These are phyloP conservation scores for Brenthis daphne DNA, from an alignment of 2,888 invertebrate genomes.

Conservation along the genomic window DNA sequence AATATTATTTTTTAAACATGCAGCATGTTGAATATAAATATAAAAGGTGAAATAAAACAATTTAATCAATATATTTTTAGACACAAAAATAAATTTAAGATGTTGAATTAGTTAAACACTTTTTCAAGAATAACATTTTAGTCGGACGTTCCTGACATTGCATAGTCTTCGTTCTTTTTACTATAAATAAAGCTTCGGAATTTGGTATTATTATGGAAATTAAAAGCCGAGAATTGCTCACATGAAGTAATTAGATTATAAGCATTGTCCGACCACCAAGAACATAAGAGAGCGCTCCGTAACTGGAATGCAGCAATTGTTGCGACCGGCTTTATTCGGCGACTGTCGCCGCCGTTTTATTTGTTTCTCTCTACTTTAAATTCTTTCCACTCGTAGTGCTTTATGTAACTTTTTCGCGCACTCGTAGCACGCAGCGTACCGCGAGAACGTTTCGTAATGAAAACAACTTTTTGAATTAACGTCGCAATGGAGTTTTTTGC, in stretches of 20 bases:
- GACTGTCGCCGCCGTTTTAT: slow-evolving; percentile 63
- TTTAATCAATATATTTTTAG: too few relatives aligned
- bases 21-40: too few relatives aligned
- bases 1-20: too few relatives aligned
- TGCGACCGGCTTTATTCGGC: slow-evolving; percentile 65
- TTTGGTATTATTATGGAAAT: slow-evolving; percentile 13
- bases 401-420: slow-evolving; percentile 65
- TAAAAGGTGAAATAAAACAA: too few relatives aligned
- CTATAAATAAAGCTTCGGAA: neutral
- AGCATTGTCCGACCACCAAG: slow-evolving; percentile 46
- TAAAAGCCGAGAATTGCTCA: slow-evolving; percentile 24
- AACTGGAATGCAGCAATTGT: slow-evolving; percentile 76
- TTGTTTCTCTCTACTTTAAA: slow-evolving; percentile 69
- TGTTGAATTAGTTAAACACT: too few relatives aligned
- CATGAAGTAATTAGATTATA: slow-evolving; percentile 33
- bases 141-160: too few relatives aligned
- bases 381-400: slow-evolving; percentile 68
- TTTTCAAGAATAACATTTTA: too few relatives aligned
- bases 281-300: slow-evolving; percentile 53
- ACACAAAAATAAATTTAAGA: too few relatives aligned
- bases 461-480: slow-evolving; percentile 80
- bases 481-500: slow-evolving; percentile 69
- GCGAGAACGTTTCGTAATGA: slow-evolving; percentile 70
- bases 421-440: slow-evolving; percentile 56
- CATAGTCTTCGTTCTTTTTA: too few relatives aligned